Base-by-base conservation (phyloP, 2,888 invertebrate genomes). In the Bibio marci region DNA sequence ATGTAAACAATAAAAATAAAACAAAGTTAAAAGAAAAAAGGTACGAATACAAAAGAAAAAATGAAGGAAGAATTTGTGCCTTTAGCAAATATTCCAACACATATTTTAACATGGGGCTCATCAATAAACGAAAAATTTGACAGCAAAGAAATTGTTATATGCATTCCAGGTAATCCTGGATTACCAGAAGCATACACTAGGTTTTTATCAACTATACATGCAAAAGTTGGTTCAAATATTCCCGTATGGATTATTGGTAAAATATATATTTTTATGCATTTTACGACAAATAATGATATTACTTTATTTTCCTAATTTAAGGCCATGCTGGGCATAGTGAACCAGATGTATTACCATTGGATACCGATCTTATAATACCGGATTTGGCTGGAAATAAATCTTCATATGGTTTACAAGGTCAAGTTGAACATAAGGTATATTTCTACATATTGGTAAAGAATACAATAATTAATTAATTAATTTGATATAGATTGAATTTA, bases 161-260 rank as follows among this genome's bases (percentile, higher is more conserved):
- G 80, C 45, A 73, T 90, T 45, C 76, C 86, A 19, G 90, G 92
- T 25, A 92, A 92, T 66, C 92, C 92, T 8, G 92, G 92, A 3
- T 55, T 88, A 18, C 71, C 80, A 0, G 75, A 76, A 42, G 91
- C 80, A 58, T 92, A 92, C 52, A 69, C 69, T 27, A 69, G 72
- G 48, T 92, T 91, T 57, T 69, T 79, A 45, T 63, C 69, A 32
- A 64, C 67, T 25, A 49, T 92, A 6, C 67, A 82, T 54, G 59
- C 67, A 44, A 65, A 64, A 39, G 62, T 80, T 26, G 64, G 63
- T 2, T 52, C 56, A 6, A 63, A 65, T 37, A 64, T 76, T 41
- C 80, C 90, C 7, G 73, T 91, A 3, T 88, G 88, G 79, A 68
- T 80, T 27, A 62, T 92, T 42, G 82, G 72, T 71, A 52, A 59